Base-by-base conservation (phyloP, 2,797 vertebrate genomes). In the Anabacerthia variegaticeps region DNA sequence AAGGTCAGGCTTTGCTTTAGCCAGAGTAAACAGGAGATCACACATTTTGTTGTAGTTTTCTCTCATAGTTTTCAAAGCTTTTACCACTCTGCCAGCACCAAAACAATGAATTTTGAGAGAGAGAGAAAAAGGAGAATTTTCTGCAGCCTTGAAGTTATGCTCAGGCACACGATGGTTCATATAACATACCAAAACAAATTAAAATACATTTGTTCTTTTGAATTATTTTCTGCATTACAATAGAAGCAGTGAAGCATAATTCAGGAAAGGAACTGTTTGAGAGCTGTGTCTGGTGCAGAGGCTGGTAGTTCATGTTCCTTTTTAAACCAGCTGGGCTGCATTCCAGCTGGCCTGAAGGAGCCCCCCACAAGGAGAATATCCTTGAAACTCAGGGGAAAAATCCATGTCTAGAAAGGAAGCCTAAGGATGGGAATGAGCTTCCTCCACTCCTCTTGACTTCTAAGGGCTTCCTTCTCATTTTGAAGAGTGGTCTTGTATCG, bases 291-390 rank as follows among this genome's bases (percentile, higher is more conserved):
- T 94, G 78, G 30, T 78, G 59, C 8, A 17, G 56, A 55, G 51
- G 14, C 82, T 89, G 82, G 79, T 21, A 91, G 83, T 34, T 59
- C 80, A 12, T 46, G 84, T 88, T 95, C 89, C 56, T 63, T 88
- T 92, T 65, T 63, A 92, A 97, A 96, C 91, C 66, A 94, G 95
- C 43, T 13, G 0, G 48, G 92, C 80, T 85, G 61, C 89, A 93
- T 96, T 96, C 94, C 94, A 79, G 52, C 65, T 69, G 55, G 20
- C 81, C 74, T 84, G 63, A 65, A 80, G 46, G 73, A 94, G 62
- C 6, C 72, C 85, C 43, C 39, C 5, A 1, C 6, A 0, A 79
- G 58, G 55, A 75, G 17, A 85, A 91, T n/a, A 78, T 41, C 72
- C 62, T 30, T 69, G 73, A 84, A 78, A 67, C 34, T 59, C 32